Evolutionary conservation across 2,888 invertebrate genomes (phyloP).

Genomic region (Sicus ferrugineus): DNA sequence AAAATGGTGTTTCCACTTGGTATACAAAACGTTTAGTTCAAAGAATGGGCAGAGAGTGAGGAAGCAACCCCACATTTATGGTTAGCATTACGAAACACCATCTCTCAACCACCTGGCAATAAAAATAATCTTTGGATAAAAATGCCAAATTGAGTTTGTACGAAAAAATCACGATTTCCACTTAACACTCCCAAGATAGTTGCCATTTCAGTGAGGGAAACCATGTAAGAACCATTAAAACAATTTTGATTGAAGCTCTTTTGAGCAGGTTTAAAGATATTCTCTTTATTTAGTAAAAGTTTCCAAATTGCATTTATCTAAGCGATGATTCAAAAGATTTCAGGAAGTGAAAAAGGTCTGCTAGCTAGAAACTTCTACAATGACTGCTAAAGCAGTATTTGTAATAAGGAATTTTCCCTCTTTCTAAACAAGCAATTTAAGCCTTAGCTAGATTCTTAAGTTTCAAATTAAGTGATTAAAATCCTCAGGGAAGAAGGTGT

Average conservation of each 20-base stretch:
- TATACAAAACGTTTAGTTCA: not conserved
- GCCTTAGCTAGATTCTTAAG: too few relatives aligned
- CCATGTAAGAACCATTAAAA: not conserved
- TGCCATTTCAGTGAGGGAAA: not conserved
- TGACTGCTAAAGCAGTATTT: too few relatives aligned
- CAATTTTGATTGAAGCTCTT: not conserved
- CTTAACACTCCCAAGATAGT: constrained; percentile 15
- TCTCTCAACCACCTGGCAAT: not conserved
- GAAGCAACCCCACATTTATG: not conserved
- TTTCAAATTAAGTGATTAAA: too few relatives aligned
- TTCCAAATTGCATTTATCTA: too few relatives aligned
- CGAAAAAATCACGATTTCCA: constrained; percentile 12
- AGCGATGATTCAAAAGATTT: too few relatives aligned
- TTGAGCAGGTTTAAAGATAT: too few relatives aligned
- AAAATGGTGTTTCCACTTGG: not conserved
- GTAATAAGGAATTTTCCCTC: too few relatives aligned
- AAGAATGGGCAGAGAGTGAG: not conserved
- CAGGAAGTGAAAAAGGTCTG: too few relatives aligned
- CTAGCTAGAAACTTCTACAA: too few relatives aligned
- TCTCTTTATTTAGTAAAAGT: too few relatives aligned
- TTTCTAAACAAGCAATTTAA: too few relatives aligned
- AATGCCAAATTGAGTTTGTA: not conserved
- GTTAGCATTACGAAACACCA: not conserved
- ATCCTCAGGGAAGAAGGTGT: too few relatives aligned
- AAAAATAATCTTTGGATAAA: not conserved